Evolutionary conservation across 2,113 vertebrate genomes (phyloP).

Genomic region (Pseudorectes ferrugineus): DNA sequence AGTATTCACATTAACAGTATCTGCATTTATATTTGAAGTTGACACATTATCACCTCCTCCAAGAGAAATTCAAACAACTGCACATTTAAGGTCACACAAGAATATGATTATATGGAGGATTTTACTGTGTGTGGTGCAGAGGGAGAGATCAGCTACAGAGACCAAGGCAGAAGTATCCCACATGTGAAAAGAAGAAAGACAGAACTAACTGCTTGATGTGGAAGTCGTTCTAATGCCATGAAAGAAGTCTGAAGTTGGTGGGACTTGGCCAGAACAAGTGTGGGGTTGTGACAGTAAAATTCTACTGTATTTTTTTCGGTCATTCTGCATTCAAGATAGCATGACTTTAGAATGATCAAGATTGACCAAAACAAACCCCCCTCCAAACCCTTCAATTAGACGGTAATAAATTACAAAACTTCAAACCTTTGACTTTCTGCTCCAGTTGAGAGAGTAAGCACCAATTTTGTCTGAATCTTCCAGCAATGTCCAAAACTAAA

Average conservation of each 20-base stretch:
- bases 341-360: neutral
- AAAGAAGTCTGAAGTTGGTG: neutral
- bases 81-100: neutral
- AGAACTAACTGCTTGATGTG: neutral
- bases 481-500: neutral
- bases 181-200: neutral
- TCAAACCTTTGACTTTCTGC: neutral
- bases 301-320: neutral
- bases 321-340: neutral
- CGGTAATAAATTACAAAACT: neutral
- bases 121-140: neutral
- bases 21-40: neutral
- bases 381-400: neutral
- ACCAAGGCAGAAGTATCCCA: neutral
- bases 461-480: neutral
- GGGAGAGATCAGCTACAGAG: neutral
- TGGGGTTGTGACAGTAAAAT: neutral
- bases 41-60: neutral
- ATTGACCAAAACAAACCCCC: fast-evolving
- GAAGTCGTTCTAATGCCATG: neutral
- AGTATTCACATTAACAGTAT: neutral
- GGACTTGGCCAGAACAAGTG: neutral
- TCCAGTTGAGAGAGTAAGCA: fast-evolving
- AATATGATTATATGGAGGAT: neutral
- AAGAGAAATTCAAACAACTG: neutral